Conservation (phyloP, 2,888 invertebrate species). For the Leptothorax acervorum region DNA sequence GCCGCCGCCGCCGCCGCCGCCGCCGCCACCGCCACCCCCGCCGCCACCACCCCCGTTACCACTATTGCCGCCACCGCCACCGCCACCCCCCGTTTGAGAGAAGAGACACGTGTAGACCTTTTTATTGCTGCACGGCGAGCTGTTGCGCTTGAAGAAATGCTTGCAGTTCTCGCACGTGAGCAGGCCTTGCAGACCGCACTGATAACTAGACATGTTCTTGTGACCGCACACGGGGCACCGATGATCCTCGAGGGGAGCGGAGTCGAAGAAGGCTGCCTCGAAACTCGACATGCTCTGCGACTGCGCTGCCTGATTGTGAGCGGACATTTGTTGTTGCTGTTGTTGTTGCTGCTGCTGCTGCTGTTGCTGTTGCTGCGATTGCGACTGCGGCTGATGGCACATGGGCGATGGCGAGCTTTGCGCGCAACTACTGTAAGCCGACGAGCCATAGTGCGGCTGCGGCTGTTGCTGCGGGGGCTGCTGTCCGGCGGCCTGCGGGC, state of each 20-base stretch:
- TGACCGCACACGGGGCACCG: slow-evolving; percentile 91
- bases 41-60: slow-evolving; percentile 68
- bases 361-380: slow-evolving; percentile 80
- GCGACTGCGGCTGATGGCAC: slow-evolving; percentile 81
- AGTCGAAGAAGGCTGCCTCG: slow-evolving; percentile 86
- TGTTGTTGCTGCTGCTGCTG: slow-evolving; percentile 70
- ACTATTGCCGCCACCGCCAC: slow-evolving; percentile 64
- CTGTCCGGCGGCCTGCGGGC: slow-evolving; percentile 87
- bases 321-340: slow-evolving; percentile 87
- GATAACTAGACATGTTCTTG: slow-evolving; percentile 91
- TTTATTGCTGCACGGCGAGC: slow-evolving; percentile 90
- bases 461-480: slow-evolving; percentile 82
- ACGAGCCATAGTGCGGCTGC: slow-evolving; percentile 84
- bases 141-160: slow-evolving; percentile 90
- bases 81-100: slow-evolving; percentile 81
- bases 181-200: slow-evolving; percentile 88
- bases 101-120: slow-evolving; percentile 91
- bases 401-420: slow-evolving; percentile 83
- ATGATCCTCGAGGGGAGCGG: slow-evolving; percentile 87
- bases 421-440: slow-evolving; percentile 87
- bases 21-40: slow-evolving; percentile 56
- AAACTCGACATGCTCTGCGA: slow-evolving; percentile 86
- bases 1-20: slow-evolving; percentile 56
- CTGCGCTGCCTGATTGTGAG: slow-evolving; percentile 84
- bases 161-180: slow-evolving; percentile 93